Evolutionary conservation across 2,888 invertebrate genomes (phyloP).

Genomic region (Cerastis rubricosa): DNA sequence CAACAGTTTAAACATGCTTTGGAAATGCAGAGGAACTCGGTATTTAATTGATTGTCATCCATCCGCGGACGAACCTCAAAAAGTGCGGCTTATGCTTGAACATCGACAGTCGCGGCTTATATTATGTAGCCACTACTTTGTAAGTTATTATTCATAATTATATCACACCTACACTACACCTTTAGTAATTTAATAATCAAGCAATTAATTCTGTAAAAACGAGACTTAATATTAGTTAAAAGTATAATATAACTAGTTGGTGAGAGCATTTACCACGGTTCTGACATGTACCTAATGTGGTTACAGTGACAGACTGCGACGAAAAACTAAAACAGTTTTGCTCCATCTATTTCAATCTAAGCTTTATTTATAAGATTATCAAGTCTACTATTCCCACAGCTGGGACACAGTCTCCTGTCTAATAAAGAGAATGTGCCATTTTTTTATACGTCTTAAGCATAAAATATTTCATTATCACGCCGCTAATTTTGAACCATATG

Average conservation of each 20-base stretch:
- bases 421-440: not conserved
- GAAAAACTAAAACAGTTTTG: not conserved
- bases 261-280: not conserved
- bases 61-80: too few species aligned
- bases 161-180: too few species aligned
- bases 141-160: not conserved
- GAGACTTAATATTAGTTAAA: not conserved
- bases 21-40: not conserved
- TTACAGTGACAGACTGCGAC: not conserved
- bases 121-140: not conserved
- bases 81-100: not conserved
- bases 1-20: not conserved
- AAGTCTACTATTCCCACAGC: not conserved
- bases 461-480: not conserved
- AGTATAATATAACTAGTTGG: not conserved
- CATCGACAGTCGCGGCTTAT: not conserved
- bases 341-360: not conserved
- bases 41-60: not conserved
- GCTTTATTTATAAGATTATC: not conserved
- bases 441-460: not conserved
- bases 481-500: constrained; percentile 10
- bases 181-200: not conserved
- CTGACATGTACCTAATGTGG: not conserved
- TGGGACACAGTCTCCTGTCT: not conserved
- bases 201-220: not conserved